Conservation (phyloP, 2,113 vertebrate species). For the Tupaia chinensis region DNA sequence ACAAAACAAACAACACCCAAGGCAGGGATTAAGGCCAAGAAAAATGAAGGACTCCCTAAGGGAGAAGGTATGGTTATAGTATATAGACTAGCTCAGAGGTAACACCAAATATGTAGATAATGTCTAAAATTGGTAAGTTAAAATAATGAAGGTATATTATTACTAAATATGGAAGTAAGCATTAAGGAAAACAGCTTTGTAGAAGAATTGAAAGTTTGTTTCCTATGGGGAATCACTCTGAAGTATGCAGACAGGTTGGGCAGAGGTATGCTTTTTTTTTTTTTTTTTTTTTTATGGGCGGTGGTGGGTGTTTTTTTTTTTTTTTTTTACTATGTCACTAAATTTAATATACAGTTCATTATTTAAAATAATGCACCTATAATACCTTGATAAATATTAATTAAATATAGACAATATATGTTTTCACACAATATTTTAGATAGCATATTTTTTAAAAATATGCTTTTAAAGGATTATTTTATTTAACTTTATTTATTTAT, state of each 20-base stretch:
- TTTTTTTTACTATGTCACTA: not conserved
- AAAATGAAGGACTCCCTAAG: not conserved
- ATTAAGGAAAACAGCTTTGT: not conserved
- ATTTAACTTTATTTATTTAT: too few species aligned
- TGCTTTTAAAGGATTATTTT: too few species aligned
- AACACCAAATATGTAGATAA: not conserved
- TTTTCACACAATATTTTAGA: not conserved
- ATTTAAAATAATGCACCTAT: not conserved
- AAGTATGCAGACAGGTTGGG: not conserved
- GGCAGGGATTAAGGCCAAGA: not conserved
- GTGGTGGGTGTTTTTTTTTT: not conserved
- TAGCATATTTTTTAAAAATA: not conserved
- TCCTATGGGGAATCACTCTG: not conserved
- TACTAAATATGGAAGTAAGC: not conserved
- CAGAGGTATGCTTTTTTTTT: not conserved
- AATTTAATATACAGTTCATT: not conserved
- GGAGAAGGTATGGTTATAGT: not conserved
- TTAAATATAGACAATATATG: not conserved
- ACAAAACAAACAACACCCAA: not conserved
- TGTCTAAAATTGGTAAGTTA: not conserved
- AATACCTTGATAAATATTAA: slow-evolving; percentile 19
- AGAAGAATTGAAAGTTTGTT: not conserved
- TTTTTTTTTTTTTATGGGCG: too few species aligned
- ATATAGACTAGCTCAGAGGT: not conserved
- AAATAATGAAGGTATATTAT: not conserved